Conservation (phyloP, 1,140 invertebrate genomes). For the Diprion similis region DNA sequence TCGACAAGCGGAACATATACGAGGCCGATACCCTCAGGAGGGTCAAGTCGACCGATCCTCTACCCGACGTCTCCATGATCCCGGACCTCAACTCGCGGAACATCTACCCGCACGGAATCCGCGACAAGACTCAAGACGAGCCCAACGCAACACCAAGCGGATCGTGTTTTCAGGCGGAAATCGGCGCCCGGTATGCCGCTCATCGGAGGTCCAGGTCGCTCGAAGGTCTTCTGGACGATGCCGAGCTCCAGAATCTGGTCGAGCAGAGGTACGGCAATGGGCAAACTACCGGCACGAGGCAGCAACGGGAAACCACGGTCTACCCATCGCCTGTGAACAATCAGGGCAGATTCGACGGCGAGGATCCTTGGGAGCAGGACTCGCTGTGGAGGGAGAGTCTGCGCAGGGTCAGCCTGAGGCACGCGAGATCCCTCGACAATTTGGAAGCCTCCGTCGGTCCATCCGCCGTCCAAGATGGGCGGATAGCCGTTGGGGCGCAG, state of each 20-base stretch:
- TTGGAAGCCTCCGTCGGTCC: slow-evolving; percentile 63
- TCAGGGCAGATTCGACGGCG: slow-evolving; percentile 55
- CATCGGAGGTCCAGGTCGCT: slow-evolving; percentile 66
- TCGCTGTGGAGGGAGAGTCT: slow-evolving; percentile 80
- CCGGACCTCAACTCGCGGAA: slow-evolving; percentile 59
- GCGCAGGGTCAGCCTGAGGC: slow-evolving; percentile 77
- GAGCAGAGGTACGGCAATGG: slow-evolving; percentile 43
- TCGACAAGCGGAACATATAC: slow-evolving; percentile 80
- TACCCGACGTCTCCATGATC: slow-evolving; percentile 37
- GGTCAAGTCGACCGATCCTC: slow-evolving; percentile 61
- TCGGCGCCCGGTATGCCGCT: not conserved
- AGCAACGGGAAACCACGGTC: slow-evolving; percentile 14
- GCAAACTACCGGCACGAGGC: slow-evolving; percentile 11
- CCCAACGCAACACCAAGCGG: slow-evolving; percentile 24
- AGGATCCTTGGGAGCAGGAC: slow-evolving; percentile 85
- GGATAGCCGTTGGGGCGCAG: not conserved
- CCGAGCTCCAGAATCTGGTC: slow-evolving; percentile 53
- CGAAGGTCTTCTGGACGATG: slow-evolving; percentile 70
- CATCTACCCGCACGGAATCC: slow-evolving; percentile 60
- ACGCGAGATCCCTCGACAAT: slow-evolving; percentile 81
- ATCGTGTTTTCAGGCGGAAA: slow-evolving; percentile 18
- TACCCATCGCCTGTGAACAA: slow-evolving; percentile 23
- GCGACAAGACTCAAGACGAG: slow-evolving; percentile 49
- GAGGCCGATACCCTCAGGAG: slow-evolving; percentile 71
- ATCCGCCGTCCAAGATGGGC: not conserved